Conservation (phyloP, 2,113 vertebrate genomes). For the Nematolebias whitei region DNA sequence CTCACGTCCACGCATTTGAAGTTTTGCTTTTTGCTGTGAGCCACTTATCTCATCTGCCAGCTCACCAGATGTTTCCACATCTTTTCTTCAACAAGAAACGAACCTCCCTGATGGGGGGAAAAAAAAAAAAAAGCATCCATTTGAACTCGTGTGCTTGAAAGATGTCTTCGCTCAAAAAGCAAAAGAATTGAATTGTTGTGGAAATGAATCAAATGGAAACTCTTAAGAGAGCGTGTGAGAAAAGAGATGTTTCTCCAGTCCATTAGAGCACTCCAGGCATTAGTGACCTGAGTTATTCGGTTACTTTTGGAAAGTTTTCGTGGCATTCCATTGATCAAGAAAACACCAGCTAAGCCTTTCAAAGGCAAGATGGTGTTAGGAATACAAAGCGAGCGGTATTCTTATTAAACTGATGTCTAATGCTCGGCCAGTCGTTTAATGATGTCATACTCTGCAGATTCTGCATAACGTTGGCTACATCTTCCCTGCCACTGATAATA, state of each 20-base stretch:
- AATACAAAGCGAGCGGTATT: slow-evolving; percentile 29
- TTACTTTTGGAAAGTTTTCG: slow-evolving; percentile 66
- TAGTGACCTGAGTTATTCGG: slow-evolving; percentile 55
- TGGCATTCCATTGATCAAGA: slow-evolving; percentile 57
- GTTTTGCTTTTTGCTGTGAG: too few species aligned
- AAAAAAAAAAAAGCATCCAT: slow-evolving; percentile 7
- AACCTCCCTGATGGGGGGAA: slow-evolving; percentile 4
- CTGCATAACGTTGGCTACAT: slow-evolving; percentile 13
- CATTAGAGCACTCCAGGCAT: slow-evolving; percentile 68
- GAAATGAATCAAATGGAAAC: slow-evolving; percentile 62
- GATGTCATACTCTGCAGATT: slow-evolving; percentile 19
- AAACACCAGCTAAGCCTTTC: slow-evolving; percentile 44
- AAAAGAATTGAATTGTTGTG: slow-evolving; percentile 60
- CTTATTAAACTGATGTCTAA: slow-evolving; percentile 27
- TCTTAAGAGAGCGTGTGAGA: slow-evolving; percentile 36
- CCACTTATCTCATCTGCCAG: too few species aligned
- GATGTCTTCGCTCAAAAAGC: slow-evolving; percentile 42
- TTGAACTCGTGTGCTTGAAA: slow-evolving; percentile 32
- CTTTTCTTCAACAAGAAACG: slow-evolving; percentile 24
- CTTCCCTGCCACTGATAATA: slow-evolving; percentile 17
- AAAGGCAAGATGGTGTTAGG: slow-evolving; percentile 41
- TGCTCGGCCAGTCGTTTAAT: slow-evolving; percentile 2
- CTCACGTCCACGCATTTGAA: slow-evolving; percentile 4
- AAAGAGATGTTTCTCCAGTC: slow-evolving; percentile 46
- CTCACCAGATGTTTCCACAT: slow-evolving; percentile 14